Base-by-base conservation (phyloP, 2,797 vertebrate genomes). In the Alcedo quadribrachys region DNA sequence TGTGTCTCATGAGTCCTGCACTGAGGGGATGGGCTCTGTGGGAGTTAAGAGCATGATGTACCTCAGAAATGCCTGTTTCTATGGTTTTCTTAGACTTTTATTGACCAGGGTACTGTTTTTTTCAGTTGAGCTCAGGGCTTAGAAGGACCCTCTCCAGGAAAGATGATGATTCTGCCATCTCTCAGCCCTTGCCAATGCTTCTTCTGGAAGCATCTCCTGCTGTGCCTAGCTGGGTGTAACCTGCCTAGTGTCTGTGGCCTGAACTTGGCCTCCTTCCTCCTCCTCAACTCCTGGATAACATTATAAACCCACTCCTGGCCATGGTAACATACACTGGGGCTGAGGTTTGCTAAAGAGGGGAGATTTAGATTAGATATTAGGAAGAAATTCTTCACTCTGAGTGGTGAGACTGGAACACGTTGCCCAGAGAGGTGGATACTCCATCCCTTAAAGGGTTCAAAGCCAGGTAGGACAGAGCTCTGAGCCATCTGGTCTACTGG, bases 281-380 rank as follows among this genome's bases (percentile, higher is more conserved):
- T 79, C 28, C 51, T 74, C 42, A 45, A 0, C 20, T 51, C 30
- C 40, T 54, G 61, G 7, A 8, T 7, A 28, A 37, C 20, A 3
- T 50, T 19, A 2, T 3, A 35, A 73, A 32, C 18, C 46, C n/a
- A 17, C 43, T 66, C 24, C n/a, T 85, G 48, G 12, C 21, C 13
- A 2, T 19, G 17, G 15, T 9, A 16, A 19, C 0, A 0, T 6
- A 21, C 11, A 15, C 6, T 35, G 0, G 0, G 7, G 21, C 27
- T 50, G 46, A 71, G 25, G 8, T 4, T 25, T 78, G 32, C 12
- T 57, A 3, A 74, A 58, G 33, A 62, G 11, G 11, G 9, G 5
- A 22, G 37, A 6, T 24, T 54, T 30, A 54, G 53, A 54, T 19
- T 8, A 37, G 57, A 37, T 37, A 11, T 37, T 27, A 33, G 22